Evolutionary conservation across 2,888 invertebrate genomes (phyloP).

Genomic region (Taenaris catops): DNA sequence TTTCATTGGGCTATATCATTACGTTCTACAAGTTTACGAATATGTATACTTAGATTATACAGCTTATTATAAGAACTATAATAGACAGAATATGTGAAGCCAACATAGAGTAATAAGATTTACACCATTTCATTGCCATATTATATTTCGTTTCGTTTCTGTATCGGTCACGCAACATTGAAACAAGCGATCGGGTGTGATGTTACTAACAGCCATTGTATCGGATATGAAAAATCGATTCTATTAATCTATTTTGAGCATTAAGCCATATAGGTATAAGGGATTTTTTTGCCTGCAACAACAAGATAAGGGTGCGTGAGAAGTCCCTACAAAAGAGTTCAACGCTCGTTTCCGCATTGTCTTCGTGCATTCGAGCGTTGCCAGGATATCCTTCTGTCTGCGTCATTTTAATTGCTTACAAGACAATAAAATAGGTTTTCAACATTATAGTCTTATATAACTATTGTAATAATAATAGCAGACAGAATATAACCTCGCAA

Average conservation of each 20-base stretch:
- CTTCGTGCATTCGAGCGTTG: constrained; percentile 51
- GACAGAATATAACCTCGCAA: constrained; percentile 14
- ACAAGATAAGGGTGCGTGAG: constrained; percentile 21
- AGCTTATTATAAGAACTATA: too few relatives aligned
- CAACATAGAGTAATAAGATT: too few relatives aligned
- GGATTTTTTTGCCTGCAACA: constrained; percentile 28
- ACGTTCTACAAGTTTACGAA: too few relatives aligned
- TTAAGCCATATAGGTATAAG: constrained; percentile 41
- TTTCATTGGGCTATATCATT: too few relatives aligned
- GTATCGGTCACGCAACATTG: constrained; percentile 49
- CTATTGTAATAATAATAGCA: constrained; percentile 1
- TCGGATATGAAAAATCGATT: constrained; percentile 40
- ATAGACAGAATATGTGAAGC: too few relatives aligned
- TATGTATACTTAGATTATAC: too few relatives aligned
- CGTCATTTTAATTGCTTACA: constrained; percentile 15
- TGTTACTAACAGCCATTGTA: constrained; percentile 43
- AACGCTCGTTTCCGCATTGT: constrained; percentile 69
- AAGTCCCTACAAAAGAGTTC: constrained; percentile 76
- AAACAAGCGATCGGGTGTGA: constrained; percentile 36
- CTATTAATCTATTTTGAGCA: constrained; percentile 37
- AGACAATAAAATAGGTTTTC: constrained; percentile 3
- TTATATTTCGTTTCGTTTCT: constrained; percentile 26
- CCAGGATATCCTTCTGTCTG: constrained; percentile 36
- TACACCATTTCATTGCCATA: too few relatives aligned
- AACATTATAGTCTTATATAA: constrained; percentile 4